Base-by-base conservation (phyloP, 1,140 invertebrate species). In the Tetramorium alpestre region DNA sequence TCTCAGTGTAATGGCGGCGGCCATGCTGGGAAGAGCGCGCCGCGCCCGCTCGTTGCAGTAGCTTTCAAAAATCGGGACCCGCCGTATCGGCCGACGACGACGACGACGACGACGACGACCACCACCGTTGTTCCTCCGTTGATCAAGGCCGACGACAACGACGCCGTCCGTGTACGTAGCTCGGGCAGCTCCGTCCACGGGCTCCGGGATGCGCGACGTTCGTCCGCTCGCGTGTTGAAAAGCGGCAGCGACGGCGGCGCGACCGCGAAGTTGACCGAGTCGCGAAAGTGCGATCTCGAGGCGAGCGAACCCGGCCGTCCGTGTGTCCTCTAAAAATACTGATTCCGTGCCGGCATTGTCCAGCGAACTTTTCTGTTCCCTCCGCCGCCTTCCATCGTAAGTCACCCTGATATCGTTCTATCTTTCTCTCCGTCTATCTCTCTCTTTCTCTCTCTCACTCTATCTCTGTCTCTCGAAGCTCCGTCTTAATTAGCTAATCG, bases 271-370 rank as follows among this genome's bases (percentile, higher is more conserved):
- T 76, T 76, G 88, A 89, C 47, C 76, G 69, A 86, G 84, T 41
- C 49, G n/a, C 44, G 62, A 73, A 44, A 62, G 56, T 25, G 56
- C 16, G 70, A 85, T 60, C n/a, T 7, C 65, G 64, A 73, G n/a
- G 47, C 70, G 28, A 87, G 70, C 85, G 38, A 47, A 56, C 64
- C 90, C 91, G 92, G 91, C 86, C 92, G 28, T 87, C 65, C 82
- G 92, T 81, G 92, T 94, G 91, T 92, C 91, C 94, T 94, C 94
- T 94, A 94, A 94, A 94, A 94, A 94, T 94, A 94, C 92, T 91
- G 92, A 92, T 94, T 93, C 90, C 90, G 88, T 90, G 89, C 91
- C 91, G 89, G 90, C 88, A 91, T 91, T 91, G 91, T 75, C 81
- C 65, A 88, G 89, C 88, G 77, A 73, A 89, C 87, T 60, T 90